A percentile compares a stretch with the other conserved stretches of the same genome.
Conservation (phyloP, 1,140 invertebrate genomes). For the Reticulitermes speratus region DNA sequence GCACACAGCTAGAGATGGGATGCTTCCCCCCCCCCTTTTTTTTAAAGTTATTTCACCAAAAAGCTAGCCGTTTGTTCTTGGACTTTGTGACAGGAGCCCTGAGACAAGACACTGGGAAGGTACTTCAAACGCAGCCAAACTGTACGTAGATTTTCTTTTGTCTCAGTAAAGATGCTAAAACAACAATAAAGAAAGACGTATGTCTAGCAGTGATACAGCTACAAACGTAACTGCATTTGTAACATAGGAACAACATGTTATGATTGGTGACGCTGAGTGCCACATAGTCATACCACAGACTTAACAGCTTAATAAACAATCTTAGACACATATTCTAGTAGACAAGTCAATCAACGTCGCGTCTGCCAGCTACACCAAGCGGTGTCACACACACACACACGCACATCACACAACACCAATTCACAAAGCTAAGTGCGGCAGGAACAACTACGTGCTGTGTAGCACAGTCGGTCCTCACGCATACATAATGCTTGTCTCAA, state of each 20-base stretch:
- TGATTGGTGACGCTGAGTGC: neutral
- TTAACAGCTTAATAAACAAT: constrained; percentile 11
- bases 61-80: neutral
- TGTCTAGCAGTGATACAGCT: neutral
- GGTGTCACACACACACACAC: neutral
- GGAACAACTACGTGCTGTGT: neutral
- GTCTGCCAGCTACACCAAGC: neutral
- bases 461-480: neutral
- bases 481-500: neutral
- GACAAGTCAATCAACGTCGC: constrained; percentile 2
- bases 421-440: neutral
- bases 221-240: neutral
- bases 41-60: neutral
- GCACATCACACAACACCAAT: neutral
- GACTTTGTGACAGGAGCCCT: neutral
- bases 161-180: neutral
- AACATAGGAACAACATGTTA: neutral
- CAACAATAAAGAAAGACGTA: neutral
- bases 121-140: neutral
- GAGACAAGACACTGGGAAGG: neutral
- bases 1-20: neutral
- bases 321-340: neutral
- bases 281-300: neutral
- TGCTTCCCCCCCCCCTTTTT: neutral
- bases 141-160: neutral